Conservation (phyloP, 1,140 invertebrate species). For the Papilio polyxenes region DNA sequence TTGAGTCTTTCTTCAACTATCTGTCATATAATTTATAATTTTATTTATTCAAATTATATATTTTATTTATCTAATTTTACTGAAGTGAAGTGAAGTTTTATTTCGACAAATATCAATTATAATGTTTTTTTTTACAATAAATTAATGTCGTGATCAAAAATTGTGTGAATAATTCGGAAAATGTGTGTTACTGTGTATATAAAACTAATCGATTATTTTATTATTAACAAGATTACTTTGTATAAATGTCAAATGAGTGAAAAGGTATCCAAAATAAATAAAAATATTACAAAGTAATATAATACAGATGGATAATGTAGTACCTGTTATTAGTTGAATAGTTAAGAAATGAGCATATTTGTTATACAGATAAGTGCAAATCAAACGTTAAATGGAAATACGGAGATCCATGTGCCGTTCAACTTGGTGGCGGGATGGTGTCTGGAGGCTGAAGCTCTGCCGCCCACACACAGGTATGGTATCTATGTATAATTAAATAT, state of each 20-base stretch:
- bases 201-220: neutral
- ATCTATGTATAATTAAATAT: neutral
- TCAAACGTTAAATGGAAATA: conserved; percentile 77
- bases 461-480: conserved; percentile 81
- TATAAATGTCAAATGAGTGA: neutral
- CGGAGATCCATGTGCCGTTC: conserved; percentile 84
- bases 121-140: neutral
- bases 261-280: neutral
- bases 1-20: neutral
- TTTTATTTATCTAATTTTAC: too few species aligned
- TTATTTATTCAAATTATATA: neutral
- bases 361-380: conserved; percentile 78
- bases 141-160: neutral
- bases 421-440: conserved; percentile 94
- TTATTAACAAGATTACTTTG: neutral
- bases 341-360: conserved; percentile 12
- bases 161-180: neutral
- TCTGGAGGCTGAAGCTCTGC: conserved; percentile 88
- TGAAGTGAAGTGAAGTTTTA: neutral
- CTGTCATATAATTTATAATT: neutral
- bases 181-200: conserved; percentile 42
- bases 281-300: too few species aligned
- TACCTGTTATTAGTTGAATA: too few species aligned
- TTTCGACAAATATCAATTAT: neutral
- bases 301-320: too few species aligned